Conservation (phyloP, 2,797 vertebrate genomes). For the Buceros bicornis region DNA sequence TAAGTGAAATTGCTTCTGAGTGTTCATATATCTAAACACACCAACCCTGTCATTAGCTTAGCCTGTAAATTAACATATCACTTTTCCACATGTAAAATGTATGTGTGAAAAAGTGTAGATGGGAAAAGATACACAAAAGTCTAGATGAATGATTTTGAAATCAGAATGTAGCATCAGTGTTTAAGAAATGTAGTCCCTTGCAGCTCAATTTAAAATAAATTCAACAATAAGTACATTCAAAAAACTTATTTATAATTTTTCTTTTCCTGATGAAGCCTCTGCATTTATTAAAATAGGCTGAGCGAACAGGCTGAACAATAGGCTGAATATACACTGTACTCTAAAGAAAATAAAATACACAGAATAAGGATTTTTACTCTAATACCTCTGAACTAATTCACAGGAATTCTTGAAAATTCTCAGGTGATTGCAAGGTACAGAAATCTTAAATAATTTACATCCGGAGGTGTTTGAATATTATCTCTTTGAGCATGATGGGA, state of each 20-base stretch:
- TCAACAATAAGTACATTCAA: neutral
- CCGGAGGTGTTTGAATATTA: neutral
- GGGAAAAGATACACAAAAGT: constrained; percentile 13
- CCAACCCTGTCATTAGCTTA: neutral
- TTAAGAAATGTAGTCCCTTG: neutral
- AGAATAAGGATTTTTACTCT: neutral
- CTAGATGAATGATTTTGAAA: constrained; percentile 10
- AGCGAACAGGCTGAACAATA: neutral
- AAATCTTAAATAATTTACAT: constrained; percentile 24
- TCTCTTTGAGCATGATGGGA: neutral
- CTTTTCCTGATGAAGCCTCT: neutral
- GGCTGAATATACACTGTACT: neutral
- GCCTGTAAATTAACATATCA: neutral
- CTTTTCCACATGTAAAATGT: neutral
- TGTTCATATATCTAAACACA: constrained; percentile 16
- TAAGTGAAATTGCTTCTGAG: constrained; percentile 7
- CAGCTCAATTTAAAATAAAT: constrained; percentile 22
- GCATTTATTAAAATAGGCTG: neutral
- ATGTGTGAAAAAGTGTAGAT: neutral
- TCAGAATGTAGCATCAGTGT: neutral
- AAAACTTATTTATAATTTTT: constrained; percentile 1
- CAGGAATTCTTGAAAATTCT: neutral
- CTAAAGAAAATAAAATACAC: neutral
- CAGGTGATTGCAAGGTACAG: neutral
- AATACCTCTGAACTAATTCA: neutral